phyloP scores from a whole-genome alignment of 2,888 invertebrate species.

The Thysanoteuthis rhombus region DNA sequence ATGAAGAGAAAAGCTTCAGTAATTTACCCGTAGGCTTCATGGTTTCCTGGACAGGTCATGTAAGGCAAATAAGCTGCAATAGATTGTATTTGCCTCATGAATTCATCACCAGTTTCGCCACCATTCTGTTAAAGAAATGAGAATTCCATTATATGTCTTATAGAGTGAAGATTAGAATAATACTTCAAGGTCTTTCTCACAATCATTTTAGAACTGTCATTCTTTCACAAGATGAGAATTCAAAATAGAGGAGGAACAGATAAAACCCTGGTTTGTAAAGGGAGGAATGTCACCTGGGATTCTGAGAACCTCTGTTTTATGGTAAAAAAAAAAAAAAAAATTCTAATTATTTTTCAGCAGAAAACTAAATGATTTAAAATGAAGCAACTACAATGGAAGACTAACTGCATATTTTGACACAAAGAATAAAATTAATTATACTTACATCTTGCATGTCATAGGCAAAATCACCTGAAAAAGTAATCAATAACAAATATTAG shows the following conservation, averaged over 20 bases:
- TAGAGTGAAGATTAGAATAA: no score
- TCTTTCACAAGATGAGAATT: no score
- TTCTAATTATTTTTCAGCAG: not conserved
- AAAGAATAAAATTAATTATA: slow-evolving; percentile 31
- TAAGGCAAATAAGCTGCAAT: slow-evolving; percentile 54
- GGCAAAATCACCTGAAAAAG: slow-evolving; percentile 62
- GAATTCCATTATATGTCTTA: no score
- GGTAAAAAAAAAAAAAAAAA: no score
- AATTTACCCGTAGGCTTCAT: slow-evolving; percentile 54
- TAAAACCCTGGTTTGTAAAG: no score
- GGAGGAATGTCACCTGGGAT: no score
- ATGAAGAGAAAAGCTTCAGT: not conserved
- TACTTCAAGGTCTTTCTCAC: no score
- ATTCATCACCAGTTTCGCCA: slow-evolving; percentile 52
- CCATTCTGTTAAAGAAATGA: slow-evolving; percentile 43
- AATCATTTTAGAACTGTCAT: not conserved
- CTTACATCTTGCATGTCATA: slow-evolving; percentile 61
- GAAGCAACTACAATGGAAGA: not conserved
- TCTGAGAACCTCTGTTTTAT: no score
- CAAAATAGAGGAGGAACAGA: no score
- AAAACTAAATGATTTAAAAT: not conserved
- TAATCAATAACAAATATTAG: slow-evolving; percentile 22
- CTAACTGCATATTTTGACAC: not conserved
- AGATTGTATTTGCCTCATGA: slow-evolving; percentile 51
- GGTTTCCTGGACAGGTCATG: slow-evolving; percentile 62